phyloP scores from a whole-genome alignment of 2,797 vertebrate genomes.

The Gila robusta region DNA sequence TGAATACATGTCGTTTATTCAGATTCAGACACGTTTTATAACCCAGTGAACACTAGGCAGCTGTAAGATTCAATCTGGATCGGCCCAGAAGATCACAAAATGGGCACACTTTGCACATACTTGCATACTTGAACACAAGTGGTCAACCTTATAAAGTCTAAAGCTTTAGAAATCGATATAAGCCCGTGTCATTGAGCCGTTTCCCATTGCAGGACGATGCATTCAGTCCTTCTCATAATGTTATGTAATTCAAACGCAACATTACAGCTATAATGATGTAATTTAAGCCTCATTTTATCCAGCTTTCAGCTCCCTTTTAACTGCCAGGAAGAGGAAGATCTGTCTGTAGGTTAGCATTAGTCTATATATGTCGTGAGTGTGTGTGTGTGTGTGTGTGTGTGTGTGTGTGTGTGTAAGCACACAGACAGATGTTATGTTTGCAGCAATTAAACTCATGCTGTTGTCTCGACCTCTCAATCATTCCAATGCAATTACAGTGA shows the following conservation, averaged over 20 bases:
- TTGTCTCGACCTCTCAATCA: slow-evolving; percentile 5
- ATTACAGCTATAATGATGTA: not conserved
- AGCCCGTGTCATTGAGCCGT: not conserved
- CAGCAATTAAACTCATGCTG: slow-evolving; percentile 14
- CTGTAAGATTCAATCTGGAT: not conserved
- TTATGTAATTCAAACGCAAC: not conserved
- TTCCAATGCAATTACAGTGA: slow-evolving; percentile 42
- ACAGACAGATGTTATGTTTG: not conserved
- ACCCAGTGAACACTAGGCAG: not conserved
- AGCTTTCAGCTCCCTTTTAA: not conserved
- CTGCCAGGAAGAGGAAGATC: not conserved
- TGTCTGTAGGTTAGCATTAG: slow-evolving; percentile 2
- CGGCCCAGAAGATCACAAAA: not conserved
- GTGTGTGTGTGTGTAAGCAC: no score
- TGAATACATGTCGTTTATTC: not conserved
- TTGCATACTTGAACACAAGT: not conserved
- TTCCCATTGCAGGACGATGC: not conserved
- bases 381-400: not conserved
- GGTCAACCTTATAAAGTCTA: not conserved
- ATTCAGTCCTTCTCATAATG: not conserved
- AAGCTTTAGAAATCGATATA: not conserved
- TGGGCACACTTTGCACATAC: not conserved
- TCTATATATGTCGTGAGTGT: not conserved
- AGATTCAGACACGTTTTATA: not conserved
- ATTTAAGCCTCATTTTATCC: slow-evolving; percentile 16